Conservation (phyloP, 2,888 invertebrate genomes). For the Tromatobia lineatoria region DNA sequence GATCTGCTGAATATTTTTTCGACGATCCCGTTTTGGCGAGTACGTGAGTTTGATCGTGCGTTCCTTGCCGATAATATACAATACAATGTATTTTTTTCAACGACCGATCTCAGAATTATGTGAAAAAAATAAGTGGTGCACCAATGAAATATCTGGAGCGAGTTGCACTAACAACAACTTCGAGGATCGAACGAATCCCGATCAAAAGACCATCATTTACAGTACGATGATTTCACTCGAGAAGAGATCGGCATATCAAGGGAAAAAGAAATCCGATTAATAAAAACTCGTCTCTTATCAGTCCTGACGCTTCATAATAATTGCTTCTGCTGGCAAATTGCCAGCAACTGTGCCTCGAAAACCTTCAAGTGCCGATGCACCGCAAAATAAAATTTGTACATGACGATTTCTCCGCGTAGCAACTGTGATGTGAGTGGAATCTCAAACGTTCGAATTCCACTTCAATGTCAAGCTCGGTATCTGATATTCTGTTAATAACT, state of each 20-base stretch:
- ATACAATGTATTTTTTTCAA: background rate
- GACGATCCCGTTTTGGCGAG: background rate
- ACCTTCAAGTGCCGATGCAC: conserved; percentile 8
- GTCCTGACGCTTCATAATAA: conserved; percentile 13
- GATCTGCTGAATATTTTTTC: background rate
- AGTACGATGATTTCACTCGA: conserved; percentile 20
- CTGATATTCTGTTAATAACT: conserved; percentile 35
- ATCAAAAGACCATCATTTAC: background rate
- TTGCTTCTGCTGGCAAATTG: conserved; percentile 36
- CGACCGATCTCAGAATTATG: too few species aligned
- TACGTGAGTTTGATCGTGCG: background rate
- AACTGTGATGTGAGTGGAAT: conserved; percentile 10
- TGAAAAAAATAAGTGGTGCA: background rate
- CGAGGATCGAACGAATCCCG: conserved; percentile 3
- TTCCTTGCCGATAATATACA: background rate
- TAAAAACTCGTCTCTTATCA: conserved; percentile 54
- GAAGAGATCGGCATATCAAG: conserved; percentile 33
- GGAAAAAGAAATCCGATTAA: conserved; percentile 3
- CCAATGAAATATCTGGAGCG: background rate
- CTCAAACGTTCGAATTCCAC: conserved; percentile 19
- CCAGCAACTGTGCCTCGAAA: conserved; percentile 10
- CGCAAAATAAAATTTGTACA: conserved; percentile 43
- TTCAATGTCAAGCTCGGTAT: conserved; percentile 32
- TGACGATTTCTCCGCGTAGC: conserved; percentile 41
- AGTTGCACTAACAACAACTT: background rate